Base-by-base conservation (phyloP, 2,113 vertebrate genomes). In the Crypturellus undulatus region DNA sequence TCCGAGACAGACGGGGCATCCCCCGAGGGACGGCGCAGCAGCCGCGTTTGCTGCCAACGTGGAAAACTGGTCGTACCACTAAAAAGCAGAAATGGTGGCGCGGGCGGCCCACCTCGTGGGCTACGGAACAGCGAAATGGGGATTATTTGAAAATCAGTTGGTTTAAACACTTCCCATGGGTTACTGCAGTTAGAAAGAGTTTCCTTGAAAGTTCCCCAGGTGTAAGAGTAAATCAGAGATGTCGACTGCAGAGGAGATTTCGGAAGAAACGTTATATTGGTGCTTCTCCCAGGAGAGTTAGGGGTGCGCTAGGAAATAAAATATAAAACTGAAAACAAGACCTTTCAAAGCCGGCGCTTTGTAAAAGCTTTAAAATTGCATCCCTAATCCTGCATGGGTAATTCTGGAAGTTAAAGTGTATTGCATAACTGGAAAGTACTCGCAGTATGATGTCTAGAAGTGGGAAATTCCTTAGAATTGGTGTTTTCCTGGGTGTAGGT, bases 41-140 rank as follows among this genome's bases (percentile, higher is more conserved):
- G 89, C 79, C 95, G 70, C n/a, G 92, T 47, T 82, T 95, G 75
- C 81, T 96, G 78, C 43, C 81, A 92, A 4, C 51, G 93, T 77
- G 94, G 95, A 80, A 96, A 96, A 84, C 52, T 70, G 83, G 73
- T 94, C 38, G 63, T 69, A 58, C 67, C 89, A 79, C 19, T 64
- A 40, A 92, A 90, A 51, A 92, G 45, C 70, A 96, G 45, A 0
- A 43, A 18, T 40, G 51, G 59, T 89, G 65, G 45, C 80, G 77
- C 4, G 80, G 62, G 73, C n/a, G 91, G 21, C 67, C 32, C 52
- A 54, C 47, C 62, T 64, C 60, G 36, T 93, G n/a, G n/a, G n/a
- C 52, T 25, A 62, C n/a, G 40, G 26, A 85, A 71, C 2, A 21
- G 83, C 89, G 6, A 75, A 80, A 54, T 65, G 10, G 89, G 92